These are phyloP conservation scores for Cairina moschata DNA, from an alignment of 2,113 vertebrate species.

Conservation along the genomic window DNA sequence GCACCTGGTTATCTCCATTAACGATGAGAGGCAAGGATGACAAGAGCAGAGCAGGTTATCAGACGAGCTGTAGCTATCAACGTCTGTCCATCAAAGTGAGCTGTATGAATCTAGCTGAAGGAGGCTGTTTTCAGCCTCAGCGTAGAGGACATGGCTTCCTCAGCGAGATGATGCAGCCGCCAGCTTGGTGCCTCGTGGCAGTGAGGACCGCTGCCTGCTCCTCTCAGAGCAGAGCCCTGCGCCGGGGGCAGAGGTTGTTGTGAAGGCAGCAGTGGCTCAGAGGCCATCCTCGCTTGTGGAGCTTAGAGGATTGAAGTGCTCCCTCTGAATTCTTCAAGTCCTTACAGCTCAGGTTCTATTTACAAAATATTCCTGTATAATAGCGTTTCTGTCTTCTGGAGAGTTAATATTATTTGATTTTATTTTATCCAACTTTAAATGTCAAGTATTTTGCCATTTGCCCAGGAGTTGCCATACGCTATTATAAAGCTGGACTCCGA, in stretches of 20 bases:
- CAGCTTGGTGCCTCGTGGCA: fast-evolving
- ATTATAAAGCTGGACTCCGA: neutral
- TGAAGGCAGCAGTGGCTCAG: neutral
- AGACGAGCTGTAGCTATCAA: neutral
- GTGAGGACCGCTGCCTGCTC: neutral
- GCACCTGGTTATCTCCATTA: neutral
- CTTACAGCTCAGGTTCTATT: neutral
- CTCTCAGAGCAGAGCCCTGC: neutral
- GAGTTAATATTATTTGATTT: neutral
- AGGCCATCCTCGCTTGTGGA: neutral
- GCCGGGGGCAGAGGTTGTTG: neutral
- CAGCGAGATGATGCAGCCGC: neutral
- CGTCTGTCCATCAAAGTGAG: neutral
- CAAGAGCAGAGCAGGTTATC: neutral
- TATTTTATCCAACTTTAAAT: neutral
- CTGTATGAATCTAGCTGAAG: neutral
- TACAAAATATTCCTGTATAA: neutral
- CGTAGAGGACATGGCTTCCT: neutral
- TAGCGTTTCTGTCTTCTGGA: neutral
- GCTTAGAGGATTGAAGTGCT: neutral
- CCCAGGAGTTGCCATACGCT: neutral
- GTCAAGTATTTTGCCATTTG: neutral
- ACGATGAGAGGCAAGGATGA: neutral
- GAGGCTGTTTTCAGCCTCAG: neutral
- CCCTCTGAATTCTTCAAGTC: neutral